A percentile compares a stretch with the other conserved stretches of the same genome.
These are phyloP conservation scores for Parelbella ahira DNA, from an alignment of 2,888 invertebrate species.

Conservation along the genomic window DNA sequence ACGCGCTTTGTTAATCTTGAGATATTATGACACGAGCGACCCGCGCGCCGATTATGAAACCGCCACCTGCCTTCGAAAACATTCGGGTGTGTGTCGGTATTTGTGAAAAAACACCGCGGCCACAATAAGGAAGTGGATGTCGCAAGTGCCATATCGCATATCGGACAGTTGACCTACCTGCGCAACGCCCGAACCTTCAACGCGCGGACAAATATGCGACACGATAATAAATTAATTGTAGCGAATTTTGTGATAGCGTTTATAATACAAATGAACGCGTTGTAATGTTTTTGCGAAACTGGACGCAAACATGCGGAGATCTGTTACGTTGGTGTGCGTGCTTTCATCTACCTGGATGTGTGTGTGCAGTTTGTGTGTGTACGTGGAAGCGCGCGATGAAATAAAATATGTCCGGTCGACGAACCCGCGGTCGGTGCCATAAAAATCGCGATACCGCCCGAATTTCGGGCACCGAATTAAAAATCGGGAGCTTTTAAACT, in stretches of 20 bases:
- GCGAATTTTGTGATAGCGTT: constrained; percentile 54
- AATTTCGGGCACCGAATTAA: constrained; percentile 67
- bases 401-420: constrained; percentile 81
- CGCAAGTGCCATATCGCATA: constrained; percentile 10
- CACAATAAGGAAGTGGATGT: constrained; percentile 22
- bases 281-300: constrained; percentile 69
- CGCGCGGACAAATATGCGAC: constrained; percentile 37
- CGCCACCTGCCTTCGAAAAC: constrained; percentile 22
- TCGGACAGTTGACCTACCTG: constrained; percentile 26
- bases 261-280: constrained; percentile 56
- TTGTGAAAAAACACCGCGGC: constrained; percentile 7
- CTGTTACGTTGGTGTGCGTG: constrained; percentile 54
- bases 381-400: constrained; percentile 80
- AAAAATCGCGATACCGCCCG: constrained; percentile 78
- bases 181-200: too few relatives aligned
- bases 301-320: constrained; percentile 68
- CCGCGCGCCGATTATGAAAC: constrained; percentile 49
- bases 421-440: constrained; percentile 76
- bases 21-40: constrained; percentile 52
- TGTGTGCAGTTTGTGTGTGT: constrained; percentile 67
- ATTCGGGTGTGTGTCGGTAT: constrained; percentile 8
- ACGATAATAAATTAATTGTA: constrained; percentile 55
- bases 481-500: constrained; percentile 32
- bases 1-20: constrained; percentile 65
- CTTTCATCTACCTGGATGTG: constrained; percentile 49